Conservation (phyloP, 2,888 invertebrate genomes). For the Timema cristinae region DNA sequence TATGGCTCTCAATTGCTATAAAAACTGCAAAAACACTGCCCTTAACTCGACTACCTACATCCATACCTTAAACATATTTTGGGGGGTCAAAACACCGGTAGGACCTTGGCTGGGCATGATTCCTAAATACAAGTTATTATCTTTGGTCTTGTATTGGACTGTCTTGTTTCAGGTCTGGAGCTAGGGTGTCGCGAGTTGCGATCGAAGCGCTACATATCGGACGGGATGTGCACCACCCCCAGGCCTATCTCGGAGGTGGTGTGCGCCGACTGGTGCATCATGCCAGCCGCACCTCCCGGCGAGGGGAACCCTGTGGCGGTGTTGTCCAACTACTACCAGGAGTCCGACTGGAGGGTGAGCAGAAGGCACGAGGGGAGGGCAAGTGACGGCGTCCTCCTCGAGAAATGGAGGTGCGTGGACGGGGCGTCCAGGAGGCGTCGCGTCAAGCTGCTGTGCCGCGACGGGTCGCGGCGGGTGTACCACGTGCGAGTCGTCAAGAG, state of each 20-base stretch:
- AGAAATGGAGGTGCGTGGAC: conserved; percentile 27
- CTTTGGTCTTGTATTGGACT: background rate
- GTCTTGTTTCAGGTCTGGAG: conserved; percentile 15
- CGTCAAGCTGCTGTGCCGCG: conserved; percentile 28
- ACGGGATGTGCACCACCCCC: conserved; percentile 34
- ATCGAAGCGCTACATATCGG: conserved; percentile 34
- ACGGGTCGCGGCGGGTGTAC: conserved; percentile 28
- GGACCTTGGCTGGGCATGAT: no score
- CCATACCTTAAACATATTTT: no score
- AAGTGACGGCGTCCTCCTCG: background rate
- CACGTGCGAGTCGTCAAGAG: conserved; percentile 27
- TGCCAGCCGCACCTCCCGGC: conserved; percentile 6
- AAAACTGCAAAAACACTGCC: no score
- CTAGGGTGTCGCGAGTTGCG: conserved; percentile 27
- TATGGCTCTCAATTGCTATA: no score
- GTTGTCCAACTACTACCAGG: conserved; percentile 7
- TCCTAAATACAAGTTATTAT: no score
- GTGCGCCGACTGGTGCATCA: conserved; percentile 34
- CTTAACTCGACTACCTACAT: no score
- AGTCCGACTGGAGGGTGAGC: conserved; percentile 5
- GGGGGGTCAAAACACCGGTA: no score
- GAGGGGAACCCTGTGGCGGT: conserved; percentile 1
- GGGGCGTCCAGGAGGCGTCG: conserved; percentile 23
- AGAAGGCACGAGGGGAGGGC: background rate
- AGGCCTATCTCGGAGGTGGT: conserved; percentile 34